Percentiles rank a stretch among this genome's conserved stretches.
Conservation (phyloP, 2,888 invertebrate species). For the Eupithecia insigniata region DNA sequence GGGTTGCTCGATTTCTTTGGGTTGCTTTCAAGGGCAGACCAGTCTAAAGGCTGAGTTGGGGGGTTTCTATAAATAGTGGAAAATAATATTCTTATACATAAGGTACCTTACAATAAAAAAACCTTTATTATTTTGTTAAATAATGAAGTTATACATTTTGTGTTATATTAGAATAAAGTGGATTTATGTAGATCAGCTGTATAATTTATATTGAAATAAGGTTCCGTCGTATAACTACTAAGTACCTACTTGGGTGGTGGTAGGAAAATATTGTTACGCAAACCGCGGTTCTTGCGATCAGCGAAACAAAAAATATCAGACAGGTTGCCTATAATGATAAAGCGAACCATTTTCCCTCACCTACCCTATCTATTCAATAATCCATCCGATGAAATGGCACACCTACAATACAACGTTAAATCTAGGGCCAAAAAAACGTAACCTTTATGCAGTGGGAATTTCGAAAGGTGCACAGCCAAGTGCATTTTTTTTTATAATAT, state of each 20-base stretch:
- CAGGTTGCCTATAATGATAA: not conserved
- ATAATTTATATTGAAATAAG: not conserved
- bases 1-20: slow-evolving; percentile 69
- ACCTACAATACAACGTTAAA: slow-evolving; percentile 11
- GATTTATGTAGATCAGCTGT: not conserved
- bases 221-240: not conserved
- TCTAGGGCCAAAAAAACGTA: not conserved
- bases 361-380: slow-evolving; percentile 1
- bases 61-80: slow-evolving; percentile 12
- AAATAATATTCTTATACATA: not conserved
- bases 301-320: not conserved
- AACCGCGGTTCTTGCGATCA: not conserved
- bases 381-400: slow-evolving; percentile 18
- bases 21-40: slow-evolving; percentile 51
- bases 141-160: not conserved
- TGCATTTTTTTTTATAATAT: slow-evolving; percentile 55
- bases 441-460: slow-evolving; percentile 67
- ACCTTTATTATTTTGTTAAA: not conserved
- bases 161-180: not conserved
- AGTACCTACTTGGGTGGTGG: not conserved
- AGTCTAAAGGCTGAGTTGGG: slow-evolving; percentile 36
- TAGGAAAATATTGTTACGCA: not conserved
- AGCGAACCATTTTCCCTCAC: not conserved
- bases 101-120: not conserved
- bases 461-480: slow-evolving; percentile 70